Conservation (phyloP, 2,113 vertebrate genomes). For the Phalacrocorax carbo region DNA sequence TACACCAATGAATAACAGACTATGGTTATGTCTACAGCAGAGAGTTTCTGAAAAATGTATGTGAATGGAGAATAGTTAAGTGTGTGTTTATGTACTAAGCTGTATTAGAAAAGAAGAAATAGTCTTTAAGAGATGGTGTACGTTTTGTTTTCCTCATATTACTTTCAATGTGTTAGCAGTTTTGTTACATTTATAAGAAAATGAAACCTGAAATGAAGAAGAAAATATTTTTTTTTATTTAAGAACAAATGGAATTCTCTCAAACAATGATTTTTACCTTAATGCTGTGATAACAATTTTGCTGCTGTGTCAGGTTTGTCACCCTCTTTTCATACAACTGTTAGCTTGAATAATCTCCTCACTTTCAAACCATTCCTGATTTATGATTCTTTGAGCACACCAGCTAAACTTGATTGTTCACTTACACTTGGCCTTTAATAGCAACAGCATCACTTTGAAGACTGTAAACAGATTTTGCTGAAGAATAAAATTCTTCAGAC, state of each 20-base stretch:
- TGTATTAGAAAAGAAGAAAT: background rate
- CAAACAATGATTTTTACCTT: conserved; percentile 63
- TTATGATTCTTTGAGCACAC: conserved; percentile 36
- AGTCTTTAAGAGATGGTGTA: background rate
- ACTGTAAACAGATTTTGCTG: conserved; percentile 46
- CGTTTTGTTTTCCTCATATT: background rate
- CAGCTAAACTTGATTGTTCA: conserved; percentile 34
- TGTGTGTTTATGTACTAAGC: background rate
- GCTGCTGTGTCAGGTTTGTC: conserved; percentile 40
- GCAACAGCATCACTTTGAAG: conserved; percentile 42
- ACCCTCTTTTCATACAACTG: conserved; percentile 19
- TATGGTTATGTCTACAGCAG: background rate
- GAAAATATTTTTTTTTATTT: conserved; percentile 36
- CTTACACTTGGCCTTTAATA: conserved; percentile 43
- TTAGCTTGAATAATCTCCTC: conserved; percentile 61
- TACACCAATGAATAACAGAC: background rate
- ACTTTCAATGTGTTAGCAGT: background rate
- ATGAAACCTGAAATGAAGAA: conserved; percentile 45
- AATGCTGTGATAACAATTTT: conserved; percentile 57
- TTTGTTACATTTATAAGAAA: conserved; percentile 38
- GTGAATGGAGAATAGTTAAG: background rate
- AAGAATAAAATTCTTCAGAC: conserved; percentile 56
- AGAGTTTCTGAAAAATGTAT: background rate
- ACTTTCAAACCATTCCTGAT: conserved; percentile 46
- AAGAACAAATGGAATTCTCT: conserved; percentile 55